Base-by-base conservation (phyloP, 2,888 invertebrate species). In the Drosophila subsilvestris region DNA sequence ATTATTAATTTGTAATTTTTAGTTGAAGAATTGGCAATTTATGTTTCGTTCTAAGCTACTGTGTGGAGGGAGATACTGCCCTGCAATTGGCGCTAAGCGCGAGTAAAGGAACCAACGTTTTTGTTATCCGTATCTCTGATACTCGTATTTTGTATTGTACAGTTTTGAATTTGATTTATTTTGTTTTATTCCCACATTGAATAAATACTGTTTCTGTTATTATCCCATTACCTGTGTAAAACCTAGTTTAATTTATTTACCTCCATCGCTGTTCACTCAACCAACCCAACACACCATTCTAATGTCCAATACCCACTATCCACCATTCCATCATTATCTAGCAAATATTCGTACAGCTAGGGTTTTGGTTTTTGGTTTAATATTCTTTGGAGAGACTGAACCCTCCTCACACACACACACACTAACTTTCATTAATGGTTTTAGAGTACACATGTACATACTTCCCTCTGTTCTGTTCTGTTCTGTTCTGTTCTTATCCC, bases 41-140 rank as follows among this genome's bases (percentile, higher is more conserved):
- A 57, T 53, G 73, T 74, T 84, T 74, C 73, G 74, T 61, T 57
- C 70, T 59, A 70, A 70, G 71, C 62, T 45, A 17, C 47, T 42
- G 25, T 6, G 20, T 43, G 25, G 17, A 44, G 22, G 25, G 49
- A 51, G 29, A 50, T 29, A 37, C 49, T 63, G 6, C 25, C 6
- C 51, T 58, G 50, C 47, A 22, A 58, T 43, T 65, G 58, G 53
- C 60, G 53, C 59, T 53, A 51, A 61, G 59, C 25, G 37, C 22
- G 60, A 29, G 53, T 17, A 58, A 58, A 37, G 56, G 37, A n/a
- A 44, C 18, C 57, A 27, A 47, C 29, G 47, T 58, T 51, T 57
- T 37, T 54, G 37, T 53, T 56, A 66, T 56, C 3, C 4, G 22
- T 22, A 32, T 59, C 51, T 59, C 43, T n/a, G 14, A 56, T 56